A percentile compares a stretch with the other conserved stretches of the same genome.
Conservation (phyloP, 2,888 invertebrate species). For the Incurvaria masculella region DNA sequence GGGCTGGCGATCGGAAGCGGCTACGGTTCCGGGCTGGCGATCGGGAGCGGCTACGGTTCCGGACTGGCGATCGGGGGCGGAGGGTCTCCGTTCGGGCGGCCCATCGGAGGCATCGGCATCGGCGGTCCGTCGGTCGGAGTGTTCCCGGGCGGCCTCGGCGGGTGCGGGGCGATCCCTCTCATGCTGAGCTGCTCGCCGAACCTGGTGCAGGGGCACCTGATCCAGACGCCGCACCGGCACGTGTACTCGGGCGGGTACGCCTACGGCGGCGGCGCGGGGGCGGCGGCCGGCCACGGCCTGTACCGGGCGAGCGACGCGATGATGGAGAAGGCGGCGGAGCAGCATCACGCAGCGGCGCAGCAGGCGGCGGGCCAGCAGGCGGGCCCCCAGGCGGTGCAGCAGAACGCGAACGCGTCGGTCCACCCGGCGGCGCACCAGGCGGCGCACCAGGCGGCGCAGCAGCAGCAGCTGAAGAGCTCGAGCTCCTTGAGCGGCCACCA, state of each 20-base stretch:
- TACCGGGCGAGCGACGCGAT: background rate
- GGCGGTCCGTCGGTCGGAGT: background rate
- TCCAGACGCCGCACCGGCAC: background rate
- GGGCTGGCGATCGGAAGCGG: background rate
- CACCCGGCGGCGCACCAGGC: background rate
- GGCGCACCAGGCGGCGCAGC: background rate
- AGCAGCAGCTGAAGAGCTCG: background rate
- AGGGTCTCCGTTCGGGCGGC: background rate
- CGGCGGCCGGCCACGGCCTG: background rate
- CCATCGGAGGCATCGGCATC: too few relatives aligned
- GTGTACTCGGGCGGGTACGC: background rate
- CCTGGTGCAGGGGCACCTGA: background rate
- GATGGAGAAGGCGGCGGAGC: background rate
- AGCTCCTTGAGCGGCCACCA: background rate
- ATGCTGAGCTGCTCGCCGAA: background rate
- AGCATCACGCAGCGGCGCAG: background rate
- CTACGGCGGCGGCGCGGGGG: background rate
- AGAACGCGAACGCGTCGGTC: background rate
- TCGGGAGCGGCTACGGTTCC: background rate
- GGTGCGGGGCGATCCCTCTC: background rate
- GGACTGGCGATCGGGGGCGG: background rate
- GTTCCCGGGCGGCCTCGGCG: background rate
- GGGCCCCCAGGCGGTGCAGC: background rate
- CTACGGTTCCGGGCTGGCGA: background rate
- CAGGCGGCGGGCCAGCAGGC: too few relatives aligned